Evolutionary conservation across 2,797 vertebrate genomes (phyloP).

Genomic region (Chaetophractus vellerosus): DNA sequence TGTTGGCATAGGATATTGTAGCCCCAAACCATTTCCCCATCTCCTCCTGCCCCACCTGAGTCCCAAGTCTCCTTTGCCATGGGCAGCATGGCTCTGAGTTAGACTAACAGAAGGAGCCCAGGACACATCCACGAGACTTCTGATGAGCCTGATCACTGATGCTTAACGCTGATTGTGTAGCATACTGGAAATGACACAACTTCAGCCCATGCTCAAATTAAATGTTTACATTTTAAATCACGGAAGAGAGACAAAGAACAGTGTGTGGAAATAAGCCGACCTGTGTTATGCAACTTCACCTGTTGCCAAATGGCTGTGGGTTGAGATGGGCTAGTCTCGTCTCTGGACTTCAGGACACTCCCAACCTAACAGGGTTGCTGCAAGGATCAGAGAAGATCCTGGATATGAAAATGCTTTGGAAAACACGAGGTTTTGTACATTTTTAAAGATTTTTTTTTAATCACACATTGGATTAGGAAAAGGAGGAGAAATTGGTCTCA

Average conservation of each 20-base stretch:
- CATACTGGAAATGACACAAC: neutral
- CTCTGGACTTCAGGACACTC: neutral
- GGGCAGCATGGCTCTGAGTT: neutral
- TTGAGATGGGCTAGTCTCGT: neutral
- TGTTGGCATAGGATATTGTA: neutral
- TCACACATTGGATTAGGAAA: neutral
- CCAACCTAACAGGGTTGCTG: neutral
- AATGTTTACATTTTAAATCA: neutral
- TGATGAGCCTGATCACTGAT: neutral
- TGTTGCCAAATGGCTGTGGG: neutral
- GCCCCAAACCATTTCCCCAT: neutral
- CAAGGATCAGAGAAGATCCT: neutral
- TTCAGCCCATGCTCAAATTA: neutral
- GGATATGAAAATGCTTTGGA: neutral
- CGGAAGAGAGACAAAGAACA: neutral
- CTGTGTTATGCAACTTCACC: neutral
- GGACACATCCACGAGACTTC: accelerated
- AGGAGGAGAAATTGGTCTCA: slow-evolving; percentile 21
- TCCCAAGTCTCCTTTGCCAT: neutral
- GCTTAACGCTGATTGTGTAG: neutral
- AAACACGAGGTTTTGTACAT: neutral
- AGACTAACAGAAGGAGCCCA: neutral
- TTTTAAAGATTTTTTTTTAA: slow-evolving; percentile 58
- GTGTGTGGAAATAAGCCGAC: neutral
- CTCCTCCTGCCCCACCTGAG: neutral